Evolutionary conservation across 1,140 invertebrate genomes (phyloP).

Genomic region (Oryctes rhinoceros): DNA sequence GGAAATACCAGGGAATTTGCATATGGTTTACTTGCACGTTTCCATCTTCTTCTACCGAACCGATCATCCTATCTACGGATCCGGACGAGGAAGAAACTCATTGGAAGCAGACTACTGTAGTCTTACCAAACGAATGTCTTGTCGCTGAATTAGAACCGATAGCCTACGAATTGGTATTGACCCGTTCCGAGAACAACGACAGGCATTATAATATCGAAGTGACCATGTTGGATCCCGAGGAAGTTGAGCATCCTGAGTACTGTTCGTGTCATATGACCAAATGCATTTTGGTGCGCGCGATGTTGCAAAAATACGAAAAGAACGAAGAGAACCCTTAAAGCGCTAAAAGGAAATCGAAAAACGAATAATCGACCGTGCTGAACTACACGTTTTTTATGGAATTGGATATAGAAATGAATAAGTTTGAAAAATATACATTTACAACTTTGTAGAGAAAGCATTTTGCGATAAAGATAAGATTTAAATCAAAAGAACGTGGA

Average conservation of each 20-base stretch:
- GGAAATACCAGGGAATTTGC: slow-evolving; percentile 77
- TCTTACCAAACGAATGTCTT: slow-evolving; percentile 65
- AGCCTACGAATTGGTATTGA: slow-evolving; percentile 72
- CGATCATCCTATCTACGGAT: slow-evolving; percentile 76
- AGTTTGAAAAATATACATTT: neutral
- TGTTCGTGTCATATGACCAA: slow-evolving; percentile 80
- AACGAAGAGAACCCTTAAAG: slow-evolving; percentile 36
- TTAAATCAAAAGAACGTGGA: too few species aligned
- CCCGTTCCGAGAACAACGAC: slow-evolving; percentile 61
- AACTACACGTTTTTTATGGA: neutral
- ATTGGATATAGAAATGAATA: neutral
- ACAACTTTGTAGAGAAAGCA: neutral
- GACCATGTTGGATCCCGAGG: slow-evolving; percentile 73
- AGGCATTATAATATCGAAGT: slow-evolving; percentile 76
- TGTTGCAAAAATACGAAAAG: slow-evolving; percentile 64
- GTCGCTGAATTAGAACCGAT: slow-evolving; percentile 70
- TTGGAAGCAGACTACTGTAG: slow-evolving; percentile 98
- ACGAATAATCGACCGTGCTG: neutral
- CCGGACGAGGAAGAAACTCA: slow-evolving; percentile 83
- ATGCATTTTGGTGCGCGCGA: slow-evolving; percentile 76
- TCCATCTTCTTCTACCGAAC: slow-evolving; percentile 52
- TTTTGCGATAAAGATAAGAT: neutral
- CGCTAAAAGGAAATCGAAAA: too few species aligned
- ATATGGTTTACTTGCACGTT: slow-evolving; percentile 74
- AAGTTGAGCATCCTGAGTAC: slow-evolving; percentile 77